A percentile compares a stretch with the other conserved stretches of the same genome.
These are phyloP conservation scores for Dryomyza anilis DNA, from an alignment of 2,888 invertebrate species.

Conservation along the genomic window DNA sequence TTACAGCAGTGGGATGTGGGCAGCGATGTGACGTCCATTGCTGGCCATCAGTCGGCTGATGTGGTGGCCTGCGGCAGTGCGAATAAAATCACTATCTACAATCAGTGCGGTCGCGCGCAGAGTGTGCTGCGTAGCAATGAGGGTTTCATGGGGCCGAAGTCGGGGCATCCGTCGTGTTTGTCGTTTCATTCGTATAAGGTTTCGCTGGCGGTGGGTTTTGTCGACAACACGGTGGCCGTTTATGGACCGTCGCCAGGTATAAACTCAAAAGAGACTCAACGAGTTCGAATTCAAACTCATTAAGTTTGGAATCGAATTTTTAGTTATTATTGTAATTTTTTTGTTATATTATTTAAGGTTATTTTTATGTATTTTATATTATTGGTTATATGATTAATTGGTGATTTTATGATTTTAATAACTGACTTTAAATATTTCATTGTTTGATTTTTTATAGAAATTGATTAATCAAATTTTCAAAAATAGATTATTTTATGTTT, in stretches of 20 bases:
- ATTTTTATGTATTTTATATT: too few species aligned
- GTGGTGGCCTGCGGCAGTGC: slow-evolving; percentile 86
- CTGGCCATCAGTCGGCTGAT: slow-evolving; percentile 80
- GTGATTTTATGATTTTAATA: too few species aligned
- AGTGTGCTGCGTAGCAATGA: slow-evolving; percentile 88
- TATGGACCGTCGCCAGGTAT: slow-evolving; percentile 65
- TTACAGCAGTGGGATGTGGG: slow-evolving; percentile 70
- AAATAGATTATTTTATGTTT: too few species aligned
- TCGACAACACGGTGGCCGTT: slow-evolving; percentile 83
- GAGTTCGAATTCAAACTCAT: too few species aligned
- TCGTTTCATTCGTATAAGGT: slow-evolving; percentile 88
- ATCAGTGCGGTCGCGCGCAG: slow-evolving; percentile 72
- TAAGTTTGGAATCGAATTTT: too few species aligned
- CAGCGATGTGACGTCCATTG: slow-evolving; percentile 79
- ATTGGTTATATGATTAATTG: too few species aligned
- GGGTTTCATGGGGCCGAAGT: slow-evolving; percentile 87
- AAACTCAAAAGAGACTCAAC: background rate
- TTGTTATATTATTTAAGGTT: too few species aligned
- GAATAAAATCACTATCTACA: slow-evolving; percentile 79
- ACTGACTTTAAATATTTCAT: too few species aligned
- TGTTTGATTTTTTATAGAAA: too few species aligned
- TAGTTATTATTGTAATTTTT: too few species aligned
- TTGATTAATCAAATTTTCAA: too few species aligned
- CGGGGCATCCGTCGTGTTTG: slow-evolving; percentile 85
- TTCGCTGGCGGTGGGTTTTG: slow-evolving; percentile 83